phyloP scores from a whole-genome alignment of 2,888 invertebrate genomes.

The Flabesymbios commensalis region DNA sequence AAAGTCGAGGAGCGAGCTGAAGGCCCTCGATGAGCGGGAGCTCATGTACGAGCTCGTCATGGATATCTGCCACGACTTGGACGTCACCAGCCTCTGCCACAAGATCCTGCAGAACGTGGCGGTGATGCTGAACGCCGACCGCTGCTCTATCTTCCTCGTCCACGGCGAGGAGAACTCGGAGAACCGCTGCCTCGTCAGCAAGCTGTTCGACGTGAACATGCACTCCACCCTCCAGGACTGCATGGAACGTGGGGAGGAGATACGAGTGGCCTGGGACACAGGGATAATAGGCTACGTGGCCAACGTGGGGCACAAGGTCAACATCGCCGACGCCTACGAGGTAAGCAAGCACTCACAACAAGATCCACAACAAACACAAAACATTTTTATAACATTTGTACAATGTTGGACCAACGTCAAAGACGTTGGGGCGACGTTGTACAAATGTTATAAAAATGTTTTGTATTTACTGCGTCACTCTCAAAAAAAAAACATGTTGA shows the following conservation, averaged over 20 bases:
- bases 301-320: constrained; percentile 51
- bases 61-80: constrained; percentile 60
- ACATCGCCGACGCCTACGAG: constrained; percentile 58
- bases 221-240: constrained; percentile 73
- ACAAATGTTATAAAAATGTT: no score
- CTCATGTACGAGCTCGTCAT: constrained; percentile 60
- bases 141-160: constrained; percentile 59
- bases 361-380: no score
- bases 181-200: constrained; percentile 67
- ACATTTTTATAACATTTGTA: no score
- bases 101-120: constrained; percentile 60
- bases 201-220: constrained; percentile 57
- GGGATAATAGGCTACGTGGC: constrained; percentile 59
- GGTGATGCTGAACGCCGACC: constrained; percentile 56
- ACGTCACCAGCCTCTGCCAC: constrained; percentile 57
- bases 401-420: no score
- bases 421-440: no score
- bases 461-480: no score
- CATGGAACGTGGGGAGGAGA: constrained; percentile 89
- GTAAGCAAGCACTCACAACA: no score
- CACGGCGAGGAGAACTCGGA: constrained; percentile 61
- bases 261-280: constrained; percentile 62
- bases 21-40: constrained; percentile 57
- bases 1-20: constrained; percentile 66
- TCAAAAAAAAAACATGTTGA: no score